Conservation (phyloP, 2,888 invertebrate species). For the Andrena marginata region DNA sequence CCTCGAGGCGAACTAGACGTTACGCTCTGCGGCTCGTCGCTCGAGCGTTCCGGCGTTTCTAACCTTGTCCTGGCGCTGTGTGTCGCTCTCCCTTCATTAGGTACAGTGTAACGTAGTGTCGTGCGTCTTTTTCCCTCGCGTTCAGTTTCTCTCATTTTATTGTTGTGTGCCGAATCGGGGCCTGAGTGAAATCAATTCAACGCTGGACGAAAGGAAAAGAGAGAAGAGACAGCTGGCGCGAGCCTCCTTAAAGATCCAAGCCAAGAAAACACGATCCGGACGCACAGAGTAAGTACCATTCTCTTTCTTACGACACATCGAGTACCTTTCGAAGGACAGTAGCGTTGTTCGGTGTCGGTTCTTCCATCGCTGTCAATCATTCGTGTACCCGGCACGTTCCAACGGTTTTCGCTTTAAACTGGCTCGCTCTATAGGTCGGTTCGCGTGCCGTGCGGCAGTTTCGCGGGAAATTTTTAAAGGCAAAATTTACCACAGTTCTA, state of each 20-base stretch:
- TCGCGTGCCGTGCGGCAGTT: constrained; percentile 38
- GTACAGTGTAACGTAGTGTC: constrained; percentile 56
- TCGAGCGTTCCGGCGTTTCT: constrained; percentile 67
- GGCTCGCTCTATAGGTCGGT: constrained; percentile 46
- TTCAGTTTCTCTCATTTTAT: constrained; percentile 31
- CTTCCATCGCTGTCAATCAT: constrained; percentile 1
- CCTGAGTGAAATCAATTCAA: constrained; percentile 15
- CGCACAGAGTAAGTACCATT: constrained; percentile 30
- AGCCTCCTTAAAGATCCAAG: neutral
- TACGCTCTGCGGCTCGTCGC: constrained; percentile 48
- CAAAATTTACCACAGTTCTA: neutral
- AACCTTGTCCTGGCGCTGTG: constrained; percentile 68
- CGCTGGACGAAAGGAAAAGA: constrained; percentile 15
- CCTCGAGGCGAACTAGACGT: constrained; percentile 72
- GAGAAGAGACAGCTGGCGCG: constrained; percentile 20
- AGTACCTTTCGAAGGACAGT: neutral
- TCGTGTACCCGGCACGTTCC: constrained; percentile 19
- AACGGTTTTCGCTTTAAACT: constrained; percentile 39
- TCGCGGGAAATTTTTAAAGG: constrained; percentile 61
- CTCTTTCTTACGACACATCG: neutral
- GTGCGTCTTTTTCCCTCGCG: constrained; percentile 42
- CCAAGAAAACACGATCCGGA: constrained; percentile 6
- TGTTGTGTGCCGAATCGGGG: constrained; percentile 39
- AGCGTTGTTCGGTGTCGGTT: neutral
- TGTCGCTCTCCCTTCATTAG: constrained; percentile 55